phyloP scores from a whole-genome alignment of 2,113 vertebrate genomes.

The Oreochromis tanganicae region DNA sequence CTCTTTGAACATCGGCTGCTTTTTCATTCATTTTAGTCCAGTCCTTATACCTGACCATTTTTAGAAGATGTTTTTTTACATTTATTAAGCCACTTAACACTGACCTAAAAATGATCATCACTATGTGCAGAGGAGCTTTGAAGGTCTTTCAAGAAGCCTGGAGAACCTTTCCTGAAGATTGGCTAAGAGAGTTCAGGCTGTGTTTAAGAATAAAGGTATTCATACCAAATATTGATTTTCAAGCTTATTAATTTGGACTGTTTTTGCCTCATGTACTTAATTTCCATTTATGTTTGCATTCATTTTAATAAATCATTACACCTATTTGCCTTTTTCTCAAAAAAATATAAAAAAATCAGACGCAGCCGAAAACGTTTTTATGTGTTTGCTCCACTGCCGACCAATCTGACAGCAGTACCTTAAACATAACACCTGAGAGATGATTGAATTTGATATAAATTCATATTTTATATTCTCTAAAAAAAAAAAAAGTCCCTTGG shows the following conservation, averaged over 20 bases:
- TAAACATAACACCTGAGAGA: background rate
- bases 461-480: too few relatives aligned
- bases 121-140: background rate
- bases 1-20: background rate
- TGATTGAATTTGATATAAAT: background rate
- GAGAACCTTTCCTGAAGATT: background rate
- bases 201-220: background rate
- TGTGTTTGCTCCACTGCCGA: background rate
- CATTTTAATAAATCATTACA: too few relatives aligned
- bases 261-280: background rate
- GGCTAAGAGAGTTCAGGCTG: background rate
- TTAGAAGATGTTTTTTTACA: background rate
- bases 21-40: background rate
- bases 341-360: too few relatives aligned
- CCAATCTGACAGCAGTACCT: background rate
- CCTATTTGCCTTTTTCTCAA: too few relatives aligned
- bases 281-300: background rate
- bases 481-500: background rate
- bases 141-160: background rate
- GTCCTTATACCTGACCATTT: background rate
- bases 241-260: background rate
- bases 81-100: background rate
- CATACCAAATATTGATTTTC: background rate
- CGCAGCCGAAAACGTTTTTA: too few relatives aligned
- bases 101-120: background rate